Evolutionary conservation across 2,797 vertebrate genomes (phyloP).

Genomic region (Melanitta fusca): DNA sequence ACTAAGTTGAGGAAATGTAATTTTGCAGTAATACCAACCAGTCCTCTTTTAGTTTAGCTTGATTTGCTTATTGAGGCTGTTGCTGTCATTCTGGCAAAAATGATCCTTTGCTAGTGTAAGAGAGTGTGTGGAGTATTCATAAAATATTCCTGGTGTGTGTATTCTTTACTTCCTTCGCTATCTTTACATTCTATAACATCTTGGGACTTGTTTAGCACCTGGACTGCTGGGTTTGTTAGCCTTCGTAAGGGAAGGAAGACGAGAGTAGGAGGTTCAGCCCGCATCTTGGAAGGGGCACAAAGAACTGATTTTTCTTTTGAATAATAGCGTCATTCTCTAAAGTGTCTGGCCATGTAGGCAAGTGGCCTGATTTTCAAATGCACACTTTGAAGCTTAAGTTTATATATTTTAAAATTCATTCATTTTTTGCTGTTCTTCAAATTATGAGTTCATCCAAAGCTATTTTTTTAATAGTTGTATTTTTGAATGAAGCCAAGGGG

Average conservation of each 20-base stretch:
- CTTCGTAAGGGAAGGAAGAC: neutral
- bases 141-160: neutral
- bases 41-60: neutral
- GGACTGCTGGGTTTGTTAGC: neutral
- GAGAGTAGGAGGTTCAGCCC: neutral
- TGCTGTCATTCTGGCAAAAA: neutral
- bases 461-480: too few relatives aligned
- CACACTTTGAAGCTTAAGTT: neutral
- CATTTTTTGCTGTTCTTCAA: neutral
- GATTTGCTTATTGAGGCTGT: neutral
- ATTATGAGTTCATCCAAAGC: neutral
- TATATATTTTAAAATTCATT: neutral
- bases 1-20: neutral
- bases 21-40: neutral
- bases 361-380: neutral
- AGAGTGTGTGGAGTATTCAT: neutral
- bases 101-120: neutral
- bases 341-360: neutral
- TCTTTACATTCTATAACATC: neutral
- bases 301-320: neutral
- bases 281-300: neutral
- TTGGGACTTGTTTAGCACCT: neutral
- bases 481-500: neutral
- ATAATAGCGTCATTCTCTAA: neutral
- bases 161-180: neutral